A percentile compares a stretch with the other conserved stretches of the same genome.
Evolutionary conservation across 2,888 invertebrate species (phyloP).

Genomic region (Papilio gigon): DNA sequence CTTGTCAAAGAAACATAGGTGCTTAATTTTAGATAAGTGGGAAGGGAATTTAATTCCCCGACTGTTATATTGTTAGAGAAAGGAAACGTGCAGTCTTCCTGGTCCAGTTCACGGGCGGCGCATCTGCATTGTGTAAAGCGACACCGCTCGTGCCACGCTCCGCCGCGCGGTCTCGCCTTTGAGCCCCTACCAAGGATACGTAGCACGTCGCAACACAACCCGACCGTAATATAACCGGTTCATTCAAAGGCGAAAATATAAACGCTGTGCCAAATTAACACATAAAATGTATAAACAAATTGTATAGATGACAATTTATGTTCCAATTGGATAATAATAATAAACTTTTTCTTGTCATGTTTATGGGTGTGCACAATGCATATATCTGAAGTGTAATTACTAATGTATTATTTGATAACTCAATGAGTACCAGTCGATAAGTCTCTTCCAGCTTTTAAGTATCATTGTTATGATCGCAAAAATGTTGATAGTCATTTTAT

Average conservation of each 20-base stretch:
- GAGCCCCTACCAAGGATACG: constrained; percentile 65
- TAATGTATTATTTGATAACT: too few relatives aligned
- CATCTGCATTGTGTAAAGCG: constrained; percentile 70
- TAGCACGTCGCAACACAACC: constrained; percentile 63
- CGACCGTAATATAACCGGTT: constrained; percentile 73
- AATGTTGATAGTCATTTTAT: too few relatives aligned
- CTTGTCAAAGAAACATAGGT: not conserved
- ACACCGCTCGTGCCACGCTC: constrained; percentile 60
- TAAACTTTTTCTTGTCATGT: too few relatives aligned
- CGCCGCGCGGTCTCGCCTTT: constrained; percentile 62
- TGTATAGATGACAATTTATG: too few relatives aligned
- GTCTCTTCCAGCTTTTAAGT: not conserved
- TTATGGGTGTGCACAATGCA: too few relatives aligned
- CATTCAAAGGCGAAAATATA: constrained; percentile 58
- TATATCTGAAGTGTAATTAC: too few relatives aligned
- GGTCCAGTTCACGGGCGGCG: constrained; percentile 51
- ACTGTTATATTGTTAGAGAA: constrained; percentile 7
- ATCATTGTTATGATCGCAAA: too few relatives aligned
- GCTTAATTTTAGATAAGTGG: not conserved
- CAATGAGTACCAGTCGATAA: too few relatives aligned
- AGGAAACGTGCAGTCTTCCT: constrained; percentile 44
- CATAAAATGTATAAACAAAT: not conserved
- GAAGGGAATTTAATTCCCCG: not conserved
- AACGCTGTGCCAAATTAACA: constrained; percentile 39
- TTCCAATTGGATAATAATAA: too few relatives aligned